Conservation (phyloP, 2,888 invertebrate genomes). For the Zygogramma bicolorata region DNA sequence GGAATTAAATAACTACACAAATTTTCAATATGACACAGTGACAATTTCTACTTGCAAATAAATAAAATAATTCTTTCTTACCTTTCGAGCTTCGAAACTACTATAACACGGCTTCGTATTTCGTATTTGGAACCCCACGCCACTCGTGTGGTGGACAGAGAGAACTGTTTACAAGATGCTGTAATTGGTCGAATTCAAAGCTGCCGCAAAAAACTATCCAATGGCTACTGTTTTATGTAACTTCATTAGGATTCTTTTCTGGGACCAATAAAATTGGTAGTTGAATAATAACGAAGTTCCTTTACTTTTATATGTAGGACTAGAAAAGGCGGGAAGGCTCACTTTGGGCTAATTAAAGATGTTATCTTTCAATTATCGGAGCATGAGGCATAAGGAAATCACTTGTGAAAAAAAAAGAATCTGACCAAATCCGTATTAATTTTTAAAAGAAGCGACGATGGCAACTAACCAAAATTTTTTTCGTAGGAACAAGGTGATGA, state of each 20-base stretch:
- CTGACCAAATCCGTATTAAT: too few relatives aligned
- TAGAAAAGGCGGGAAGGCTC: slow-evolving; percentile 40
- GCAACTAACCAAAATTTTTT: too few relatives aligned
- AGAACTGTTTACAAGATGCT: slow-evolving; percentile 60
- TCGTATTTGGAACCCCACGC: slow-evolving; percentile 75
- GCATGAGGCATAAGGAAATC: too few relatives aligned
- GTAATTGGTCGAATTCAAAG: slow-evolving; percentile 72
- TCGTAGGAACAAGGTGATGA: too few relatives aligned
- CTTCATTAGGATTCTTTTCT: slow-evolving; percentile 69
- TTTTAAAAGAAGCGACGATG: too few relatives aligned
- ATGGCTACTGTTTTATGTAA: slow-evolving; percentile 66
- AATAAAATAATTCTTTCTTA: slow-evolving; percentile 73
- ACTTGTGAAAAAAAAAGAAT: too few relatives aligned
- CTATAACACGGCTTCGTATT: slow-evolving; percentile 74
- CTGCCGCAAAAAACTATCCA: slow-evolving; percentile 72
- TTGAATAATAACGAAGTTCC: slow-evolving; percentile 61
- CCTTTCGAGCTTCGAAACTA: slow-evolving; percentile 71
- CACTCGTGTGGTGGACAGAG: slow-evolving; percentile 73
- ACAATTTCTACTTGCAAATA: slow-evolving; percentile 69
- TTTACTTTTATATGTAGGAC: slow-evolving; percentile 41
- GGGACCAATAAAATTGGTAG: slow-evolving; percentile 53
- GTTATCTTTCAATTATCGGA: too few relatives aligned
- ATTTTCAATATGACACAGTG: slow-evolving; percentile 66
- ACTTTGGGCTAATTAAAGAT: background rate
- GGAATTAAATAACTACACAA: slow-evolving; percentile 59